Evolutionary conservation across 2,113 vertebrate genomes (phyloP).

Genomic region (Abramis brama): DNA sequence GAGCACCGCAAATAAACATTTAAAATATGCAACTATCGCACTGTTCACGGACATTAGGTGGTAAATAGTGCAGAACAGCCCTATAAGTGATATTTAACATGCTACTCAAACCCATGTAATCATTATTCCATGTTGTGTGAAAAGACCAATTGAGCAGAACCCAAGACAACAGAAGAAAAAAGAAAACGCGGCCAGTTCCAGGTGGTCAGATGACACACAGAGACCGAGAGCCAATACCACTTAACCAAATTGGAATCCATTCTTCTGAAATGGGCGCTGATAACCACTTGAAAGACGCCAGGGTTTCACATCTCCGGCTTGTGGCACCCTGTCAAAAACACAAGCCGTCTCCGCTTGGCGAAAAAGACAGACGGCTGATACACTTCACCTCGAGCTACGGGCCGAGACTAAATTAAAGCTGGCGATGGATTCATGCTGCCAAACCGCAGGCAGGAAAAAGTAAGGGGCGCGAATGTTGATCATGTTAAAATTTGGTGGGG

Average conservation of each 20-base stretch:
- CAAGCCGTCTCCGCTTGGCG: neutral
- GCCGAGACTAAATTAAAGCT: constrained; percentile 55
- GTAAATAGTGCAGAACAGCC: neutral
- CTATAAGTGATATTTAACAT: neutral
- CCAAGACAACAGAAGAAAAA: neutral
- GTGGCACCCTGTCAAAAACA: constrained; percentile 22
- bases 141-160: neutral
- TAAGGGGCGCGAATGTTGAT: constrained; percentile 38
- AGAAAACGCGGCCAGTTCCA: neutral
- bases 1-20: neutral
- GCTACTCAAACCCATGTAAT: neutral
- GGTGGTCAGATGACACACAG: constrained; percentile 15
- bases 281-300: constrained; percentile 15
- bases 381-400: constrained; percentile 15
- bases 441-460: constrained; percentile 37
- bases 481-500: constrained; percentile 17
- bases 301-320: constrained; percentile 32
- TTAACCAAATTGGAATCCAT: constrained; percentile 36
- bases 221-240: constrained; percentile 37
- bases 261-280: constrained; percentile 9
- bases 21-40: neutral
- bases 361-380: constrained; percentile 12
- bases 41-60: neutral
- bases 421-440: constrained; percentile 47
- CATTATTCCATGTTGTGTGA: neutral